Evolutionary conservation across 2,113 vertebrate species (phyloP).

Genomic region (Stercorarius parasiticus): DNA sequence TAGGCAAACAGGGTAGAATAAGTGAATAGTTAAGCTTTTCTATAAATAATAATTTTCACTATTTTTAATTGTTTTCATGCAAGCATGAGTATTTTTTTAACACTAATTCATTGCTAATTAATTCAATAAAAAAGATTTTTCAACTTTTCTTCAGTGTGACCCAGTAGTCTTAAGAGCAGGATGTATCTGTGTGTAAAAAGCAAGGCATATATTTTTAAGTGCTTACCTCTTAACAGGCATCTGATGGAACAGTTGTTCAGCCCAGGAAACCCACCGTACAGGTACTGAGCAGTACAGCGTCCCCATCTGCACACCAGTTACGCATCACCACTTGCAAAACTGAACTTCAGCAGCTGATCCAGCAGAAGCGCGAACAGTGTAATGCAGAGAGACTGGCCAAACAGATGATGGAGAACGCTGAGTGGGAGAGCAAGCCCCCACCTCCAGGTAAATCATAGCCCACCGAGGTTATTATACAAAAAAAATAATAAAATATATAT

Average conservation of each 20-base stretch:
- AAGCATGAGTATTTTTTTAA: not conserved
- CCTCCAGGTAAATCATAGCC: constrained; percentile 82
- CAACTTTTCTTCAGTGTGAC: not conserved
- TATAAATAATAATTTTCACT: not conserved
- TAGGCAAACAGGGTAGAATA: not conserved
- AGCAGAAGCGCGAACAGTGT: constrained; percentile 95
- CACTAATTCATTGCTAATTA: not conserved
- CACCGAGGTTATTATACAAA: not conserved
- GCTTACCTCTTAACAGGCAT: constrained; percentile 66
- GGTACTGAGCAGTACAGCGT: constrained; percentile 71
- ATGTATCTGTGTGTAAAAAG: not conserved
- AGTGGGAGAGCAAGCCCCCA: constrained; percentile 96
- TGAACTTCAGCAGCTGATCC: constrained; percentile 93
- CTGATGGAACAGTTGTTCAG: constrained; percentile 77
- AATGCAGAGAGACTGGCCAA: constrained; percentile 92
- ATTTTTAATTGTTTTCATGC: not conserved
- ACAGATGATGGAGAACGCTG: constrained; percentile 95
- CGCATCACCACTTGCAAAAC: constrained; percentile 91
- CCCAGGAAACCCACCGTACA: constrained; percentile 78
- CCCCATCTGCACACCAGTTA: constrained; percentile 84
- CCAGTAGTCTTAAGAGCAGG: not conserved
- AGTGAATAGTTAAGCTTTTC: not conserved
- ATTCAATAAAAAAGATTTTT: not conserved
- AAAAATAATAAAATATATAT: not conserved
- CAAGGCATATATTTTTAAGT: not conserved